A percentile compares a stretch with the other conserved stretches of the same genome.
Conservation (phyloP, 2,113 vertebrate genomes). For the Rhinolophus ferrumequinum region DNA sequence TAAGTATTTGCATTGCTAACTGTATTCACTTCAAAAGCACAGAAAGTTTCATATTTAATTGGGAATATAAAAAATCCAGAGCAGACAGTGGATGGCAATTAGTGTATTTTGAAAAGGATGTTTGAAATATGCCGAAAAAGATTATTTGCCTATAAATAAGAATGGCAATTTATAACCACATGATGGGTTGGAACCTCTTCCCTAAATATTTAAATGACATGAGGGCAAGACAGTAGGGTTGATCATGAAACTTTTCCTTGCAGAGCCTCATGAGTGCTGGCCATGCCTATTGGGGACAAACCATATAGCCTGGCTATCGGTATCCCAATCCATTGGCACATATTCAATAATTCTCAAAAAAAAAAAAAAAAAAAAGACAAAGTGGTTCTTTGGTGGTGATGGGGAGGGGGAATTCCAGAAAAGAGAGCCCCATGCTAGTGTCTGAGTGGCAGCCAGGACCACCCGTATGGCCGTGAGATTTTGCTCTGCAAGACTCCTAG, state of each 20-base stretch:
- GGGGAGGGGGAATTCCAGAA: neutral
- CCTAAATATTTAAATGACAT: neutral
- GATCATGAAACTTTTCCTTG: neutral
- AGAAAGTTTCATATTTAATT: neutral
- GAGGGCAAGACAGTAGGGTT: neutral
- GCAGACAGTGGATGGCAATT: neutral
- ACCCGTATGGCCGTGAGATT: neutral
- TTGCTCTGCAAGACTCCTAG: neutral
- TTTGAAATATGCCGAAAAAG: constrained; percentile 35
- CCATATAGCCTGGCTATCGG: neutral
- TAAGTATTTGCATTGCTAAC: neutral
- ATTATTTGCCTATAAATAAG: constrained; percentile 3
- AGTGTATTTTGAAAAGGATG: constrained; percentile 20
- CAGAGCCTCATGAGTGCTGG: neutral
- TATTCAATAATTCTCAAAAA: neutral
- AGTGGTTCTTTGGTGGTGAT: neutral
- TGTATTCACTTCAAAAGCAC: neutral
- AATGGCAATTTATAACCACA: neutral
- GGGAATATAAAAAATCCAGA: constrained; percentile 4
- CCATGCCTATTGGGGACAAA: neutral
- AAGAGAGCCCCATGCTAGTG: neutral
- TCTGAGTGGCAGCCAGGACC: neutral
- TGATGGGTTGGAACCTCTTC: neutral
- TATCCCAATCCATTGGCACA: neutral
- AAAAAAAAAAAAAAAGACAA: neutral